Conservation (phyloP, 2,888 invertebrate genomes). For the Argyra leucocephala region DNA sequence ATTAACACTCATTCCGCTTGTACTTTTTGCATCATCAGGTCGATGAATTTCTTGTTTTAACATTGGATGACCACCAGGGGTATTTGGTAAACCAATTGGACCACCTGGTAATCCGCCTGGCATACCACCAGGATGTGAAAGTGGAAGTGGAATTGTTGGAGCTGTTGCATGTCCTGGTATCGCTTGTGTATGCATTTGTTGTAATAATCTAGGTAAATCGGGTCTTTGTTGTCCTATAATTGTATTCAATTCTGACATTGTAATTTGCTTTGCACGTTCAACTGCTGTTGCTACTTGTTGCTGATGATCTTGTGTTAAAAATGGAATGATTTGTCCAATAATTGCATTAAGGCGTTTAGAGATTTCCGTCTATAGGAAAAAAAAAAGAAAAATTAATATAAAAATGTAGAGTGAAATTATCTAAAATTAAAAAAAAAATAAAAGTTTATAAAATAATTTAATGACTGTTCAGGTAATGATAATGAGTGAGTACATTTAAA, state of each 20-base stretch:
- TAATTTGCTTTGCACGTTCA: slow-evolving; percentile 90
- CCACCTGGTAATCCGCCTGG: slow-evolving; percentile 47
- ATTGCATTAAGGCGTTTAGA: slow-evolving; percentile 88
- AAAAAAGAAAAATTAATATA: slow-evolving; percentile 19
- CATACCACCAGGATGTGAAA: slow-evolving; percentile 56
- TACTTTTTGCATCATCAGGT: slow-evolving; percentile 64
- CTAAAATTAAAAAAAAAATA: no score
- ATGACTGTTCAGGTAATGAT: no score
- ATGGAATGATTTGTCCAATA: slow-evolving; percentile 87
- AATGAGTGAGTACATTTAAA: no score
- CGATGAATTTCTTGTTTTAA: slow-evolving; percentile 70
- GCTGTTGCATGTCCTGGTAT: slow-evolving; percentile 61
- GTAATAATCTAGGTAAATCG: slow-evolving; percentile 70
- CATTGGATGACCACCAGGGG: slow-evolving; percentile 62
- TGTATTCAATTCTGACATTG: slow-evolving; percentile 87
- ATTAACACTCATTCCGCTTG: slow-evolving; percentile 48
- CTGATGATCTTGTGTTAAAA: slow-evolving; percentile 82
- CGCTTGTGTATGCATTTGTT: slow-evolving; percentile 90
- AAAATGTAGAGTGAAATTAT: no score
- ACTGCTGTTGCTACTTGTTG: slow-evolving; percentile 89
- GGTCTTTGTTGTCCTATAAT: slow-evolving; percentile 88
- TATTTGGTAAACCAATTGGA: slow-evolving; percentile 53
- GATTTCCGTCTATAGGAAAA: slow-evolving; percentile 77
- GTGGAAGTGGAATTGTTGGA: slow-evolving; percentile 58
- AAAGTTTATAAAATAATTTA: no score